Evolutionary conservation across 2,888 invertebrate species (phyloP).

Genomic region (Bursaphelenchus okinawaensis): DNA sequence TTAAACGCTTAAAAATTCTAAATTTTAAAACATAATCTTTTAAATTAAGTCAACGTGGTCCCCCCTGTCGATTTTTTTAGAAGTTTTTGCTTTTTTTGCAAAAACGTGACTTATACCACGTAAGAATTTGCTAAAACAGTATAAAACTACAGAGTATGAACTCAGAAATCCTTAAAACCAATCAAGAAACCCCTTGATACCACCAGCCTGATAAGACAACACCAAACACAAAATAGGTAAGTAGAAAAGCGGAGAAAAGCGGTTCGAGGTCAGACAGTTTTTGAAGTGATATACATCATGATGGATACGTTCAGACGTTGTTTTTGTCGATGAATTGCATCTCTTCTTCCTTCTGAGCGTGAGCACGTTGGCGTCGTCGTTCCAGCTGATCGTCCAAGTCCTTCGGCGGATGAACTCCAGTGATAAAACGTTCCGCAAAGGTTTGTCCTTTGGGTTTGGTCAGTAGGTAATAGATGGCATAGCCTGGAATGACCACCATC

Average conservation of each 20-base stretch:
- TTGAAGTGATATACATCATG: background rate
- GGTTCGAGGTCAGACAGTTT: background rate
- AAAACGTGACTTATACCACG: too few species aligned
- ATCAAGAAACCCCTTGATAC: too few species aligned
- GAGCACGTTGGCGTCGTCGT: background rate
- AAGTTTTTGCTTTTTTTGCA: too few species aligned
- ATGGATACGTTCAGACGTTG: slow-evolving; percentile 13
- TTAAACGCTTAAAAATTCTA: too few species aligned
- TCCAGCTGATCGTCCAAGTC: slow-evolving; percentile 13
- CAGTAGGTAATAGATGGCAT: slow-evolving; percentile 71
- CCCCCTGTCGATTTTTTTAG: too few species aligned
- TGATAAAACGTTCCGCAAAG: slow-evolving; percentile 29
- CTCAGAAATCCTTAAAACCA: too few species aligned
- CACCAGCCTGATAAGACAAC: too few species aligned
- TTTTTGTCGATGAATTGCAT: slow-evolving; percentile 40
- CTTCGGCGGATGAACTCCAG: slow-evolving; percentile 30
- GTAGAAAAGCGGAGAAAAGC: background rate
- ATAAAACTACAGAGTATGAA: too few species aligned
- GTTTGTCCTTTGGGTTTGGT: slow-evolving; percentile 35
- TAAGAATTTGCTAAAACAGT: too few species aligned
- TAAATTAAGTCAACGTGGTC: too few species aligned
- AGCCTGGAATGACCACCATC: slow-evolving; percentile 76
- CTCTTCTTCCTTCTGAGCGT: slow-evolving; percentile 34
- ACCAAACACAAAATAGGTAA: background rate
- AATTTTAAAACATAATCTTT: too few species aligned